Conservation (phyloP, 1,140 invertebrate species). For the Aleiodes sp. region DNA sequence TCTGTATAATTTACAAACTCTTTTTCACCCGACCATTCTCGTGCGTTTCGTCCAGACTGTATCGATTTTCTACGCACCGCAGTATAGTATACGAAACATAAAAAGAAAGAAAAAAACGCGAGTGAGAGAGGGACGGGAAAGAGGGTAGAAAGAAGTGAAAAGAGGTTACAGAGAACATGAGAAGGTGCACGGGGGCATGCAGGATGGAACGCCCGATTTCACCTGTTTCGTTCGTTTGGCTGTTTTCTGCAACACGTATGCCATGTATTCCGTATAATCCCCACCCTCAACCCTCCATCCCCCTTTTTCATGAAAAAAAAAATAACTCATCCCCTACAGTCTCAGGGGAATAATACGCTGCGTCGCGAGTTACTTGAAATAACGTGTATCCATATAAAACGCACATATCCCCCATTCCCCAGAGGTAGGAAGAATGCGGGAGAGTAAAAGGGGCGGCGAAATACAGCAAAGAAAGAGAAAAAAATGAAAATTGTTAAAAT, state of each 20-base stretch:
- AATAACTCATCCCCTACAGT: slow-evolving; percentile 38
- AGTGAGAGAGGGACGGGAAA: not conserved
- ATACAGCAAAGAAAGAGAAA: not conserved
- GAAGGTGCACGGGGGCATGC: slow-evolving; percentile 32
- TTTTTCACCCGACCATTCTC: slow-evolving; percentile 33
- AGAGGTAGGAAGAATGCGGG: not conserved
- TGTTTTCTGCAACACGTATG: slow-evolving; percentile 11
- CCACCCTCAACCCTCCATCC: slow-evolving; percentile 12
- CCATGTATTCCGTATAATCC: slow-evolving; percentile 42
- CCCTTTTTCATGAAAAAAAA: not conserved
- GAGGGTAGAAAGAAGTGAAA: too few relatives aligned
- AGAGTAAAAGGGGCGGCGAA: not conserved
- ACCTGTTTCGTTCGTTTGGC: slow-evolving; percentile 46
- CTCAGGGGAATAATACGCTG: slow-evolving; percentile 26
- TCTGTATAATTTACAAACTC: slow-evolving; percentile 31
- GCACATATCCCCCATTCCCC: slow-evolving; percentile 3
- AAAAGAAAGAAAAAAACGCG: not conserved
- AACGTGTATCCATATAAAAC: slow-evolving; percentile 2
- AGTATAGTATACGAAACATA: slow-evolving; percentile 13
- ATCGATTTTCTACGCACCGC: slow-evolving; percentile 40
- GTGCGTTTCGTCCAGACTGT: slow-evolving; percentile 36
- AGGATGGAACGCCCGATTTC: slow-evolving; percentile 39
- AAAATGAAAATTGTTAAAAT: slow-evolving; percentile 36
- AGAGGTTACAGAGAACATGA: slow-evolving; percentile 11
- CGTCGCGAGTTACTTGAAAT: slow-evolving; percentile 1